These are phyloP conservation scores for Conistra vaccinii DNA, from an alignment of 2,888 invertebrate species.

Conservation along the genomic window DNA sequence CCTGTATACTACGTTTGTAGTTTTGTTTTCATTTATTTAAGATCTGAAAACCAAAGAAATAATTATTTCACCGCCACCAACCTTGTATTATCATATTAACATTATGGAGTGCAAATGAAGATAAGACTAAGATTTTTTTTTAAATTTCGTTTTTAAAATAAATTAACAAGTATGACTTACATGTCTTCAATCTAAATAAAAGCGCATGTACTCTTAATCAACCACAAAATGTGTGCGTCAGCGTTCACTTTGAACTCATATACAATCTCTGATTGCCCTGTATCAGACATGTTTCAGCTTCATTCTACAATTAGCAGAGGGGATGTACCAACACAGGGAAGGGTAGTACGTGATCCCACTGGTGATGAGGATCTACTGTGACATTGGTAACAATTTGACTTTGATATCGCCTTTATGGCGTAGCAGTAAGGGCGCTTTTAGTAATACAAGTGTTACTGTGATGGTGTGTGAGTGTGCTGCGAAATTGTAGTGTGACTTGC, in stretches of 20 bases:
- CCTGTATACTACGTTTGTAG: too few species aligned
- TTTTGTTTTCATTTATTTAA: too few species aligned
- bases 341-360: background rate
- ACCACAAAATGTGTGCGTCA: background rate
- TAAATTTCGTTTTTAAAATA: background rate
- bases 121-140: too few species aligned
- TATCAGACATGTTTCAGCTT: background rate
- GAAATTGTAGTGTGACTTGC: background rate
- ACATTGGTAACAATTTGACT: background rate
- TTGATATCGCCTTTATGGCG: background rate
- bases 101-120: background rate
- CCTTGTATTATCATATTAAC: background rate
- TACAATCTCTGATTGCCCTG: constrained; percentile 1
- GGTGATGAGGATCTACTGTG: background rate
- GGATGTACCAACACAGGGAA: background rate
- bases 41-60: background rate
- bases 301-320: constrained; percentile 9
- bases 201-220: background rate
- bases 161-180: background rate
- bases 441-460: too few species aligned
- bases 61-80: background rate
- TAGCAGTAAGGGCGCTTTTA: background rate
- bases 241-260: background rate
- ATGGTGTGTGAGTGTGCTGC: background rate
- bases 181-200: background rate